Evolutionary conservation across 1,140 invertebrate species (phyloP).

Genomic region (Octopus sinensis): DNA sequence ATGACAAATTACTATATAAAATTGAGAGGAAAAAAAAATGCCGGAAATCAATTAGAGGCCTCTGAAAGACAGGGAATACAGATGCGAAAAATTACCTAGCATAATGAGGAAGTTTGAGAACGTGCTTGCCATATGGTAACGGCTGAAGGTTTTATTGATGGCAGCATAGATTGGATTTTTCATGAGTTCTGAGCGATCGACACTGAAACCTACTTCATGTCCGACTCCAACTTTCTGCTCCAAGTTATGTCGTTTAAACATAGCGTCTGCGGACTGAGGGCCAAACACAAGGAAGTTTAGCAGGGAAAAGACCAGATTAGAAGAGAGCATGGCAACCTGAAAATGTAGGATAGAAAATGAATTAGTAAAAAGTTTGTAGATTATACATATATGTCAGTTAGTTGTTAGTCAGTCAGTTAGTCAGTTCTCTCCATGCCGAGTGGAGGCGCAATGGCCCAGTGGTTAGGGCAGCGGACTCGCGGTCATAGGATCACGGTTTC

Average conservation of each 20-base stretch:
- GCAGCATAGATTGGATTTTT: background rate
- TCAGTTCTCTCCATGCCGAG: too few relatives aligned
- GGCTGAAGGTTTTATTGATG: background rate
- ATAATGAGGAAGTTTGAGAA: background rate
- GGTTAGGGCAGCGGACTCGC: too few relatives aligned
- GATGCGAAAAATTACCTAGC: background rate
- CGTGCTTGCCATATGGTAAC: background rate
- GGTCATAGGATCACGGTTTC: too few relatives aligned
- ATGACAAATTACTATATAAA: too few relatives aligned
- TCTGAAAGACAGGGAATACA: background rate
- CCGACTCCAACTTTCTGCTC: background rate
- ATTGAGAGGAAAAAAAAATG: too few relatives aligned
- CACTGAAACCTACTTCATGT: background rate
- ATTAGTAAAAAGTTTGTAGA: background rate
- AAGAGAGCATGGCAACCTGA: background rate
- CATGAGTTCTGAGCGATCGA: background rate
- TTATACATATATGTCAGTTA: too few relatives aligned
- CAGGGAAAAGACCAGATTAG: background rate
- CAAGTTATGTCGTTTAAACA: background rate
- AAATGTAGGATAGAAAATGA: background rate
- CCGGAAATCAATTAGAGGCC: background rate
- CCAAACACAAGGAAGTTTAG: background rate
- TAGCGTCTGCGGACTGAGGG: background rate
- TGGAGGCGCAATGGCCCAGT: too few relatives aligned
- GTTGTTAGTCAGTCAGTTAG: too few relatives aligned